Evolutionary conservation across 1,140 invertebrate species (phyloP), one percentile per base, ranked within the genome.

Genomic region (Drosophila melanica): DNA sequence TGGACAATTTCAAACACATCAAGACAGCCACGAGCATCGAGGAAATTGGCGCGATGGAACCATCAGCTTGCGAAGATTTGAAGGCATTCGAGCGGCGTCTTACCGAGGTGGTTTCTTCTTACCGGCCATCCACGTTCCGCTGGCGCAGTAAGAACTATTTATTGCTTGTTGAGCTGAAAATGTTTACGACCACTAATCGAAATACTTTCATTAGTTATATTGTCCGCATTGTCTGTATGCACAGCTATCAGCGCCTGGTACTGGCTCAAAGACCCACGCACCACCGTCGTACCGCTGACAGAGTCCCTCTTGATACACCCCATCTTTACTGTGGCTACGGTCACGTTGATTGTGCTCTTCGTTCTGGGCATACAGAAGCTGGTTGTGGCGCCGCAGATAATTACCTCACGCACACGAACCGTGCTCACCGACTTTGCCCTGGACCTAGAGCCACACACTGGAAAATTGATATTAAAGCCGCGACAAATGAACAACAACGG

Each of bases 381-480:
- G 92, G 98, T 99, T 0, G 98, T 99, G 66, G 98, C 98, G 12
- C 97, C 98, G 10, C 98, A 97, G 79, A 99, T 99, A 89, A 98
- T 99, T 76, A 98, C 98, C 3, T 95, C 97, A 2, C 93, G 98
- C 71, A 97, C 97, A 27, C 93, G 98, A 45, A 95, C 94, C 42
- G 98, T 99, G 0, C 94, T 99, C 27, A 95, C 95, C 37, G 98
- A 99, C 92, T 99, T 99, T 92, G 70, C 70, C 16, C 55, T 73
- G 33, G 70, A 99, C 98, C 92, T 98, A 99, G 97, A 98, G 97
- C 48, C 99, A 98, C 93, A 99, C 90, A 98, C 97, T 59, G 97
- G 98, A 70, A 97, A 98, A 92, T 93, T 98, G 12, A 98, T 98
- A 75, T 92, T 98, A 1, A 97, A 97, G 92, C 97, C 97, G 5